Evolutionary conservation across 2,888 invertebrate genomes (phyloP), one percentile per base, ranked within the genome.

Genomic region (Drosophila rubida): DNA sequence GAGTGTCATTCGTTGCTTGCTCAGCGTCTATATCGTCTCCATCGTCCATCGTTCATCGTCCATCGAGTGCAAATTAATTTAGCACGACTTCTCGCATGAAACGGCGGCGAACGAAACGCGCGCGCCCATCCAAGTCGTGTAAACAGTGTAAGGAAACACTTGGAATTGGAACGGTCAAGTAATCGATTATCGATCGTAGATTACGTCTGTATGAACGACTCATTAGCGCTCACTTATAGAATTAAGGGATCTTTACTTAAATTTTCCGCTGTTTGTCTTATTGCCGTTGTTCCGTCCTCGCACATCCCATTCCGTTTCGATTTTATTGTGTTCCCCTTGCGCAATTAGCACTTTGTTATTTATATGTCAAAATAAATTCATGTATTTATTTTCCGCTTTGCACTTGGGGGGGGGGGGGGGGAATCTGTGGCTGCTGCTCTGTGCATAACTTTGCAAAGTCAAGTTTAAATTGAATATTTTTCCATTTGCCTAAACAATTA

Each of bases 51-150:
- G 8, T n/a, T n/a, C n/a, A n/a, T n/a, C n/a, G n/a, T n/a, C n/a
- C n/a, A n/a, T n/a, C 9, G 25, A 50, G 61, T 81, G 73, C 68
- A 69, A 75, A 87, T 84, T 75, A 8, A 87, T 87, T 82, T 82
- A 78, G 67, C 87, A 61, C 32, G 14, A 22, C 22, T 39, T 35
- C 25, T n/a, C 25, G 44, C 39, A 23, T 41, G 19, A 11, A 7
- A 44, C 13, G 3, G 19, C 19, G 19, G 25, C n/a, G 23, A 7
- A 25, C 8, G 30, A 6, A 19, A 19, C 3, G 19, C 3, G 19
- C 3, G 19, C 19, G 19, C 19, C 19, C 1, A 19, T 19, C 3
- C 19, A 3, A 19, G 14, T 11, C 11, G 14, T 60, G 45, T n/a
- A 41, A 53, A 30, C 11, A 11, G 9, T 30, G 25, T 41, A 41